Percentiles rank a stretch among this genome's conserved stretches.
These are phyloP conservation scores for Capitella teleta DNA, from an alignment of 1,140 invertebrate genomes.

Conservation along the genomic window DNA sequence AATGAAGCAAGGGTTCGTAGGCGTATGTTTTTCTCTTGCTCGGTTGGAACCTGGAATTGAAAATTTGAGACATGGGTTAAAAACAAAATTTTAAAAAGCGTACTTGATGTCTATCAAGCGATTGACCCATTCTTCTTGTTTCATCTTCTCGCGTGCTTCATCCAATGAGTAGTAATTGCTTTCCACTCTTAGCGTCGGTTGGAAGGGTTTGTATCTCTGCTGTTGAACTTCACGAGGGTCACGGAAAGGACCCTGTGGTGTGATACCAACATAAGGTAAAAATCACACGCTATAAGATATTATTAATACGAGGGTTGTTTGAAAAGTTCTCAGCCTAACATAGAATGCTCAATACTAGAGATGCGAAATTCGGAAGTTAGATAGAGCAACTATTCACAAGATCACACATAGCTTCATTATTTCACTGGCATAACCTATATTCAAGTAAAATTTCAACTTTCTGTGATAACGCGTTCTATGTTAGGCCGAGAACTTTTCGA, in stretches of 20 bases:
- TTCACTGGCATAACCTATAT: too few species aligned
- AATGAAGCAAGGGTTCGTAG: conserved; percentile 34
- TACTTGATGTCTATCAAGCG: conserved; percentile 38
- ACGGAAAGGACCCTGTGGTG: conserved; percentile 40
- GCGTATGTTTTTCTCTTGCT: neutral
- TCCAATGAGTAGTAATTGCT: conserved; percentile 36
- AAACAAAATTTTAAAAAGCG: conserved; percentile 10
- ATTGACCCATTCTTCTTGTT: conserved; percentile 36
- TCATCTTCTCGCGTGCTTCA: conserved; percentile 33
- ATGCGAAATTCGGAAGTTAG: too few species aligned
- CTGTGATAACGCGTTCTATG: too few species aligned
- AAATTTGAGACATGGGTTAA: neutral
- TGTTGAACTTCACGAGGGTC: conserved; percentile 34
- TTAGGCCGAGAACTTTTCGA: too few species aligned
- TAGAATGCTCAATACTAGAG: too few species aligned
- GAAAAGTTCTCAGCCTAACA: too few species aligned
- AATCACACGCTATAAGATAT: too few species aligned
- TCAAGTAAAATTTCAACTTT: too few species aligned
- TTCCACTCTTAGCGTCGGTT: conserved; percentile 33
- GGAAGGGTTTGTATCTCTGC: conserved; percentile 39
- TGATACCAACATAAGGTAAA: too few species aligned
- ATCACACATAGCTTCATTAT: too few species aligned
- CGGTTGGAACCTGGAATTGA: neutral
- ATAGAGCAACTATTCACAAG: too few species aligned
- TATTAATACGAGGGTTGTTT: too few species aligned